Evolutionary conservation across 2,888 invertebrate genomes (phyloP).

Genomic region (Aphidoletes aphidimyza): DNA sequence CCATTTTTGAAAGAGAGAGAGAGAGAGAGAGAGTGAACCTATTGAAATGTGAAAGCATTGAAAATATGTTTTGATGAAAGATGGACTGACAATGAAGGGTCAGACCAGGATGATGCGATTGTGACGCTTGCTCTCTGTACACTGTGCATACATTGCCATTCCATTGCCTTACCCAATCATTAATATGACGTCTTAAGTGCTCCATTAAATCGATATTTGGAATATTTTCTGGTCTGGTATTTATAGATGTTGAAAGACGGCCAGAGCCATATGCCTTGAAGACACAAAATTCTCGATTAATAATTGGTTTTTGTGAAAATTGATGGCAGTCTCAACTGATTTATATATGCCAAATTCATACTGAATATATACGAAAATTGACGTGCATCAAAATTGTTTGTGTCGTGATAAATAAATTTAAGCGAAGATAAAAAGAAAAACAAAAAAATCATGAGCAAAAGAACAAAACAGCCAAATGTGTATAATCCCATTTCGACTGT

Average conservation of each 20-base stretch:
- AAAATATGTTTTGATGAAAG: not conserved
- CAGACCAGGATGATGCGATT: not conserved
- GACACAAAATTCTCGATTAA: conserved; percentile 16
- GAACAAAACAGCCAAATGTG: not conserved
- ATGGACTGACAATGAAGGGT: not conserved
- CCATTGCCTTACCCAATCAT: too few relatives aligned
- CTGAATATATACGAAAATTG: not conserved
- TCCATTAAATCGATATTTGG: too few relatives aligned
- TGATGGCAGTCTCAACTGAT: conserved; percentile 18
- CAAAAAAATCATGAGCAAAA: not conserved
- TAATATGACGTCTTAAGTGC: too few relatives aligned
- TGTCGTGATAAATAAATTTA: conserved; percentile 20
- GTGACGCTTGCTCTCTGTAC: too few relatives aligned
- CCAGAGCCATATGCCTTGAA: conserved; percentile 2
- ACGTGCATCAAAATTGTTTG: not conserved
- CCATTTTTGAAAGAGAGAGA: not conserved
- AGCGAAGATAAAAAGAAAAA: not conserved
- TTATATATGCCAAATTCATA: conserved; percentile 18
- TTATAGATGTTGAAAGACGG: conserved; percentile 34
- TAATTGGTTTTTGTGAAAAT: conserved; percentile 37
- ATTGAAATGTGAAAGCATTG: not conserved
- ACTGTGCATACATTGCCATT: too few relatives aligned
- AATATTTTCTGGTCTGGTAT: not conserved
- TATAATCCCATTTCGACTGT: too few relatives aligned
- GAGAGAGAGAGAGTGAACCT: not conserved